Base-by-base conservation (phyloP, 1,140 invertebrate species). In the Homarus americanus region DNA sequence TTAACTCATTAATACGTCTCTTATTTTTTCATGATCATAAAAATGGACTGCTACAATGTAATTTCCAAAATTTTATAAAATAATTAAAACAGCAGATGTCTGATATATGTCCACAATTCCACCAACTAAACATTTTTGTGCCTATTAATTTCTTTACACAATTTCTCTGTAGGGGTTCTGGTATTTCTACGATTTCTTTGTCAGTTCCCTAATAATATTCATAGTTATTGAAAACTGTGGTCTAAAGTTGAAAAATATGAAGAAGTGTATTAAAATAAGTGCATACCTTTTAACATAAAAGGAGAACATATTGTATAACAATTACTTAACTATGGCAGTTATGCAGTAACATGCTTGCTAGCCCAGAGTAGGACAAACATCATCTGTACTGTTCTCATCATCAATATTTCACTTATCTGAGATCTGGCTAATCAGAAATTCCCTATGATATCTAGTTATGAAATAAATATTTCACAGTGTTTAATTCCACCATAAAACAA, bases 251-350 rank as follows among this genome's bases (percentile, higher is more conserved):
- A 83, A 40, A 53, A 63, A 63, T 34, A 83, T 36, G 2, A 82
- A 69, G 24, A 66, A 66, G 63, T 66, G 49, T 36, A 83, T 66
- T 63, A 69, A 83, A 83, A 83, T 63, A 63, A 69, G 63, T 83
- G 82, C 82, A 83, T 83, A 83, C 82, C 82, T 83, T 83, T 83
- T 83, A 83, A 83, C 82, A 83, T 83, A 83, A 83, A 83, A 83
- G 82, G 82, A 66, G 63, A 83, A 83, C 82, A 83, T 83, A 83
- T 83, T 83, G 82, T 83, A 83, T 83, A 83, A 83, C 82, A 83
- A 83, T 83, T 83, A 83, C 82, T 83, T 53, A 83, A 83, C 82
- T 83, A 83, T 66, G 36, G 82, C 82, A 83, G 82, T 83, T 69
- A 83, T 83, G 53, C 58, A 66, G 34, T 83, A 69, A 83, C 53